Evolutionary conservation across 2,888 invertebrate genomes (phyloP).

Genomic region (Trichogramma dendrolimi): DNA sequence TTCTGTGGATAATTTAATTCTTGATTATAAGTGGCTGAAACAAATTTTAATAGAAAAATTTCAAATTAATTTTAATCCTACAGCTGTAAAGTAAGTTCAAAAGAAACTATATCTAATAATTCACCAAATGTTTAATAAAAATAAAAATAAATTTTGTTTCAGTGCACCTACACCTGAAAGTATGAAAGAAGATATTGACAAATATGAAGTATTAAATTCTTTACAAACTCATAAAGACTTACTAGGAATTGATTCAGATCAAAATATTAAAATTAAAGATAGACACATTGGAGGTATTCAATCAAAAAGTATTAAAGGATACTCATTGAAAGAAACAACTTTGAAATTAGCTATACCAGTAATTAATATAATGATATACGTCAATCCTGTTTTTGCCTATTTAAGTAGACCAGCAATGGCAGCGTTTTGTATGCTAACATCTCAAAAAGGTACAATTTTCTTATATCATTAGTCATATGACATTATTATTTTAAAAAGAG

Average conservation of each 20-base stretch:
- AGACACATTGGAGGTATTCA: constrained; percentile 37
- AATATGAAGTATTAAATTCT: constrained; percentile 47
- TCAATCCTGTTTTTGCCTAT: constrained; percentile 71
- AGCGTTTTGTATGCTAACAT: constrained; percentile 49
- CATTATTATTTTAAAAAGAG: constrained; percentile 1
- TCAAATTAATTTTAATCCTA: constrained; percentile 35
- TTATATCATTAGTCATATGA: constrained; percentile 9
- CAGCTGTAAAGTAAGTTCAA: constrained; percentile 32
- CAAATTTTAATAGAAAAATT: constrained; percentile 44
- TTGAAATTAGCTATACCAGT: constrained; percentile 68
- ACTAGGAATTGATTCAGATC: constrained; percentile 37
- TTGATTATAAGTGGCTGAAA: constrained; percentile 58
- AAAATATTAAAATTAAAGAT: constrained; percentile 38
- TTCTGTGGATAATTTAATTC: constrained; percentile 52
- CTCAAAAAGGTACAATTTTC: constrained; percentile 10
- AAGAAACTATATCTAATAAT: constrained; percentile 3
- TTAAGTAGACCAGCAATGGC: constrained; percentile 64
- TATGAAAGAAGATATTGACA: constrained; percentile 48
- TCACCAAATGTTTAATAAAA: not conserved
- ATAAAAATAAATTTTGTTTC: not conserved
- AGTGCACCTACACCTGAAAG: constrained; percentile 18
- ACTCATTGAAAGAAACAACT: constrained; percentile 62
- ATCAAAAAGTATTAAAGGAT: constrained; percentile 52
- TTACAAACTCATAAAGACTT: constrained; percentile 45
- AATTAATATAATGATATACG: constrained; percentile 69